Conservation (phyloP, 2,113 vertebrate genomes). For the Austrofundulus limnaeus region DNA sequence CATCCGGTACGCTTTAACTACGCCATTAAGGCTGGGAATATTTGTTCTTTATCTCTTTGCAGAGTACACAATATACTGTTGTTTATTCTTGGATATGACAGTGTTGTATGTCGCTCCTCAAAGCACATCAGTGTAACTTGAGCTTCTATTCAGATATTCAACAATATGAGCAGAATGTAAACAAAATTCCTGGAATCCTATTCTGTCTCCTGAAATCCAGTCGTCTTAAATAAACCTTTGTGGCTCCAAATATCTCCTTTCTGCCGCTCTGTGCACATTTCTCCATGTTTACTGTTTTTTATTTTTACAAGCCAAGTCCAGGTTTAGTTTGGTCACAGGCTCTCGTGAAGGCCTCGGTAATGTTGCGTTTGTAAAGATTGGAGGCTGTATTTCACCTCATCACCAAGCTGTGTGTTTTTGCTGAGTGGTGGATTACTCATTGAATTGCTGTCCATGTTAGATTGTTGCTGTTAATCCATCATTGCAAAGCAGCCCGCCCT, state of each 20-base stretch:
- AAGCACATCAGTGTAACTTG: not conserved
- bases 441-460: constrained; percentile 50
- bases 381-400: constrained; percentile 42
- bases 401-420: constrained; percentile 47
- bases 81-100: too few relatives aligned
- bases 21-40: too few relatives aligned
- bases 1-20: too few relatives aligned
- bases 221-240: constrained; percentile 48
- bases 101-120: not conserved
- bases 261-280: constrained; percentile 47
- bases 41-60: too few relatives aligned
- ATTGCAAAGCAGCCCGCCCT: constrained; percentile 39
- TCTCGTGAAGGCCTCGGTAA: constrained; percentile 4
- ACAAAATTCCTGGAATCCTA: constrained; percentile 34
- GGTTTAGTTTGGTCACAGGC: not conserved
- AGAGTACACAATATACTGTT: too few relatives aligned
- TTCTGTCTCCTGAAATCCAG: constrained; percentile 30
- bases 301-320: constrained; percentile 5
- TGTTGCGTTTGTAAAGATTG: constrained; percentile 32
- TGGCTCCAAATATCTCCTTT: constrained; percentile 45
- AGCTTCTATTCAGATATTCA: not conserved
- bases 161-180: constrained; percentile 34
- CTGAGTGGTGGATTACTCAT: constrained; percentile 48
- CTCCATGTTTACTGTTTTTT: constrained; percentile 40
- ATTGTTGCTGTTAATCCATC: constrained; percentile 63